These are phyloP conservation scores for Phrynosoma blainvillii DNA, from an alignment of 2,113 vertebrate genomes.

Conservation along the genomic window DNA sequence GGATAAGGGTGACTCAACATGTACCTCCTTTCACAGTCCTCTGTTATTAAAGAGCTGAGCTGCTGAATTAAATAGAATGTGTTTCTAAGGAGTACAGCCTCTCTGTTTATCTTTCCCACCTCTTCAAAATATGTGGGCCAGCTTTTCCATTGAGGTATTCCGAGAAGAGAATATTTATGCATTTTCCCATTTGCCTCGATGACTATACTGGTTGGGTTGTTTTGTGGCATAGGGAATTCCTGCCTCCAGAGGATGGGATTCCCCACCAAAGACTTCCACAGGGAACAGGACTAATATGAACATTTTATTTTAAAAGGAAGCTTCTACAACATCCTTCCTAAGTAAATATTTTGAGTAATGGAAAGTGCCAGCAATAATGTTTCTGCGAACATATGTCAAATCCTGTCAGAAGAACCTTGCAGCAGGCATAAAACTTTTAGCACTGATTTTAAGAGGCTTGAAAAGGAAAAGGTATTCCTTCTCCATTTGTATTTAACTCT, in stretches of 20 bases:
- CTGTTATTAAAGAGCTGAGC: not conserved
- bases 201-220: conserved; percentile 38
- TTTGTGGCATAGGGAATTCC: conserved; percentile 37
- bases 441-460: conserved; percentile 55
- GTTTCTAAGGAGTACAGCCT: not conserved
- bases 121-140: not conserved
- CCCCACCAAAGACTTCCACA: conserved; percentile 38
- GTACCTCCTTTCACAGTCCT: not conserved
- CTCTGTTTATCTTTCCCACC: not conserved
- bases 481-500: conserved; percentile 39
- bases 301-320: conserved; percentile 26
- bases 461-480: conserved; percentile 52
- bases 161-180: not conserved
- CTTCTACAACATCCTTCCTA: conserved; percentile 13
- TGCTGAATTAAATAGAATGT: not conserved
- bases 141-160: not conserved
- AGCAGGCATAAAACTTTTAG: conserved; percentile 60
- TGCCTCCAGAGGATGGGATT: conserved; percentile 39
- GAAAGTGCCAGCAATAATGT: conserved; percentile 62
- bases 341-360: conserved; percentile 68
- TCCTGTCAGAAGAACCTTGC: conserved; percentile 56
- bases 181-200: conserved; percentile 29
- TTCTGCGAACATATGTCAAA: conserved; percentile 59
- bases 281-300: conserved; percentile 48
- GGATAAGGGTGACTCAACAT: too few relatives aligned